These are phyloP conservation scores for Trichogramma evanescens DNA, from an alignment of 2,888 invertebrate genomes.

Conservation along the genomic window DNA sequence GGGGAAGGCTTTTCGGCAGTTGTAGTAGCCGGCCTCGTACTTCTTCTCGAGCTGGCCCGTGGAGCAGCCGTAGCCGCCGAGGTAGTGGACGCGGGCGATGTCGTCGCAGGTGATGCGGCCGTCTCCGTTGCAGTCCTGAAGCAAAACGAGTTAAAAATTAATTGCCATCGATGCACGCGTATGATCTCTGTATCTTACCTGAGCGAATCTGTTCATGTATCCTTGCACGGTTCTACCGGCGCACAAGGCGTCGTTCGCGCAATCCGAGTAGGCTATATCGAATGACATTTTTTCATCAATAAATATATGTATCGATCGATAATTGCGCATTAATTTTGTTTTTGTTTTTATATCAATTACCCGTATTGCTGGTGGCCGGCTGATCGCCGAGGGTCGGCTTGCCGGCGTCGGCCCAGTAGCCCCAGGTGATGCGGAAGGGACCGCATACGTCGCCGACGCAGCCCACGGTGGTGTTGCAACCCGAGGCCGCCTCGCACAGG, in stretches of 20 bases:
- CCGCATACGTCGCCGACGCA: slow-evolving; percentile 73
- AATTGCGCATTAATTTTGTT: too few species aligned
- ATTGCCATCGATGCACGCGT: neutral
- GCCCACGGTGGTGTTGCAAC: slow-evolving; percentile 58
- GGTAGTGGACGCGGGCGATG: slow-evolving; percentile 72
- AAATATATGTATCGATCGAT: too few species aligned
- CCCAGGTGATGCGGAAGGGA: slow-evolving; percentile 78
- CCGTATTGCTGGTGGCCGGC: neutral
- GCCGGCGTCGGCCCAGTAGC: slow-evolving; percentile 79
- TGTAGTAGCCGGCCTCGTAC: neutral
- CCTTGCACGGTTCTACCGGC: slow-evolving; percentile 50
- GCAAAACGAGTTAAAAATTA: slow-evolving; percentile 5
- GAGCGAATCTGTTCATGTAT: slow-evolving; percentile 1
- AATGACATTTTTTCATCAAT: too few species aligned
- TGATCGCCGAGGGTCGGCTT: slow-evolving; percentile 54
- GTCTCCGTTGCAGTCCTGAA: slow-evolving; percentile 74
- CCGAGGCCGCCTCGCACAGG: slow-evolving; percentile 73
- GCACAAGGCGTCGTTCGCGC: slow-evolving; percentile 70
- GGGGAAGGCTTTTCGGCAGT: neutral
- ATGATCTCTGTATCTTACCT: neutral
- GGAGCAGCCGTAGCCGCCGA: slow-evolving; percentile 69
- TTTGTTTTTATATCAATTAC: too few species aligned
- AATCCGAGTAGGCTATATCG: slow-evolving; percentile 59
- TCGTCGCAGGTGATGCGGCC: slow-evolving; percentile 73
- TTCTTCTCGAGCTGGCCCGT: neutral